phyloP scores from a whole-genome alignment of 1,140 invertebrate species.

The Ridgeia piscesae region DNA sequence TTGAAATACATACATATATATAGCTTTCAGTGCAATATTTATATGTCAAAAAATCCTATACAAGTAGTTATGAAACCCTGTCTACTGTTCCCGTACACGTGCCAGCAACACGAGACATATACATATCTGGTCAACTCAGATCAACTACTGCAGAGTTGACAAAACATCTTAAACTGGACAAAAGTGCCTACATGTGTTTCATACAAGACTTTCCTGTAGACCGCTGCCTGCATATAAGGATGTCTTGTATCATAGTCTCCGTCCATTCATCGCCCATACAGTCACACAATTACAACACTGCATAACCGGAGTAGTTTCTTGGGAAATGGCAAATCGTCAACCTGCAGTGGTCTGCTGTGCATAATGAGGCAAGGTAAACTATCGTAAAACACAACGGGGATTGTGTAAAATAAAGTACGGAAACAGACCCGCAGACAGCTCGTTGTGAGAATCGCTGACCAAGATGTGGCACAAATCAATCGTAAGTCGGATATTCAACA shows the following conservation, averaged over 20 bases:
- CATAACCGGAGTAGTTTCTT: background rate
- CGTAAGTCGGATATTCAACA: no score
- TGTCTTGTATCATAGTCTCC: background rate
- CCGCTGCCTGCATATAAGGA: background rate
- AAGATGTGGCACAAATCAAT: background rate
- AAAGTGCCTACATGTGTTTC: background rate
- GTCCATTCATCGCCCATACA: background rate
- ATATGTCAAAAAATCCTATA: background rate
- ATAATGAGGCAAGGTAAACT: background rate
- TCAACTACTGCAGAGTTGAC: background rate
- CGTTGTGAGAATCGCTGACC: background rate
- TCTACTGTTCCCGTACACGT: background rate
- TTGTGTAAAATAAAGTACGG: no score
- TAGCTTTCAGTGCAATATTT: background rate
- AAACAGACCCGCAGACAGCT: background rate
- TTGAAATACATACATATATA: background rate
- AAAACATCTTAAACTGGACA: background rate
- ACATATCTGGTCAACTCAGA: background rate
- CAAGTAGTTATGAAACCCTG: background rate
- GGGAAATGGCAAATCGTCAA: background rate
- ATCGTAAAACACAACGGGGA: background rate
- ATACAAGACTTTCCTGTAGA: background rate
- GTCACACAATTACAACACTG: background rate
- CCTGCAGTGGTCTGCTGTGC: no score
- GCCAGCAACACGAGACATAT: background rate